These are phyloP conservation scores for Genyomyrus donnyi DNA, from an alignment of 2,113 vertebrate genomes.

Conservation along the genomic window DNA sequence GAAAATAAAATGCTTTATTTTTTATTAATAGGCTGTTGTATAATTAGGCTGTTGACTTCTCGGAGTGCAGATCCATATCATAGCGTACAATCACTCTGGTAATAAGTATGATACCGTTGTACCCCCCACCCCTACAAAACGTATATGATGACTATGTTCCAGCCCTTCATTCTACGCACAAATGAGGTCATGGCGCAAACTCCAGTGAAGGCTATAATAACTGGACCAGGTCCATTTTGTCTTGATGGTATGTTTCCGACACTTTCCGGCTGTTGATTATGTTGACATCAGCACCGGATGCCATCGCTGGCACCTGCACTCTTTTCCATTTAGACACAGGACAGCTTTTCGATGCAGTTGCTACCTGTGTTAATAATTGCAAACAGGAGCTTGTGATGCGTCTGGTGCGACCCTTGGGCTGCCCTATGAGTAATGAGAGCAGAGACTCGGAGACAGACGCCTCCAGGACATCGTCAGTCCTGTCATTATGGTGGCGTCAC, in stretches of 20 bases:
- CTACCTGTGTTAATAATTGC: conserved; percentile 1
- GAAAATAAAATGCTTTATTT: too few relatives aligned
- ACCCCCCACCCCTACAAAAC: too few relatives aligned
- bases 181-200: neutral
- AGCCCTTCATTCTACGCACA: neutral
- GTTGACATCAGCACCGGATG: neutral
- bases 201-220: neutral
- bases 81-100: too few relatives aligned
- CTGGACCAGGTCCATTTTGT: neutral
- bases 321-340: neutral
- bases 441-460: neutral
- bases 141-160: neutral
- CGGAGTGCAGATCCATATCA: too few relatives aligned
- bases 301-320: neutral
- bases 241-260: neutral
- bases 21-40: too few relatives aligned
- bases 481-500: neutral
- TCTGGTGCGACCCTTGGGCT: neutral
- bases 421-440: neutral
- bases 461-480: neutral
- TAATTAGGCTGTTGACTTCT: too few relatives aligned
- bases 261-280: neutral
- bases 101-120: too few relatives aligned
- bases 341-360: neutral
- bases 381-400: neutral